Conservation (phyloP, 2,113 vertebrate genomes). For the Butastur rufipennis region DNA sequence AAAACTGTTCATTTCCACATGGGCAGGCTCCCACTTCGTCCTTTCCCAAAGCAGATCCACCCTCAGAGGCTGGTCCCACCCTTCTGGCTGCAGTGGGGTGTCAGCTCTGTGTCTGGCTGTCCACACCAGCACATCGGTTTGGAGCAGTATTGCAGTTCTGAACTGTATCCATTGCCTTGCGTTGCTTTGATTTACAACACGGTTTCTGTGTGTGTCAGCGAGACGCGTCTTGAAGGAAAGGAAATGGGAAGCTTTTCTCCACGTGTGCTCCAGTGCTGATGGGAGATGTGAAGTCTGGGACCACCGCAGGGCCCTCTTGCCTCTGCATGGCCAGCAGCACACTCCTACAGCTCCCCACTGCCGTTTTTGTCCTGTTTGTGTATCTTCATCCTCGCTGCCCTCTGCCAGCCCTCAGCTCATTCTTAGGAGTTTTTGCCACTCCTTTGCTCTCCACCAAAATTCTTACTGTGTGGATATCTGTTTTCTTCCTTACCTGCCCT, state of each 20-base stretch:
- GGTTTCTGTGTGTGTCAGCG: fast-evolving
- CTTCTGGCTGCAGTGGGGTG: neutral
- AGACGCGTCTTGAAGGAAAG: neutral
- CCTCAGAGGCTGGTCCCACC: neutral
- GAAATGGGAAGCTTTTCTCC: neutral
- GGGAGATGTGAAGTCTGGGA: neutral
- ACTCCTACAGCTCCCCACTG: neutral
- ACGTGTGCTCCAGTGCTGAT: neutral
- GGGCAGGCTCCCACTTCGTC: neutral
- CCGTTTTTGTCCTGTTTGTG: neutral
- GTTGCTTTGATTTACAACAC: neutral
- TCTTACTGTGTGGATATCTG: neutral
- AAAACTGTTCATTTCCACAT: neutral
- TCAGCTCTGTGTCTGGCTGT: neutral
- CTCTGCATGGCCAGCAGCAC: neutral
- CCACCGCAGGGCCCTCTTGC: fast-evolving
- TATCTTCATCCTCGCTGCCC: neutral
- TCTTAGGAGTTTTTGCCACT: neutral
- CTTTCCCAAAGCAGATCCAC: neutral
- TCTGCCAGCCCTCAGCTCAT: neutral
- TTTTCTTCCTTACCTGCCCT: neutral
- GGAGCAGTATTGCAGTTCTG: neutral
- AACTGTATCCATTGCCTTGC: fast-evolving
- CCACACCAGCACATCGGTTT: fast-evolving
- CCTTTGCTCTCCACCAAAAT: neutral